Evolutionary conservation across 2,113 vertebrate species (phyloP).

Genomic region (Malurus melanocephalus): DNA sequence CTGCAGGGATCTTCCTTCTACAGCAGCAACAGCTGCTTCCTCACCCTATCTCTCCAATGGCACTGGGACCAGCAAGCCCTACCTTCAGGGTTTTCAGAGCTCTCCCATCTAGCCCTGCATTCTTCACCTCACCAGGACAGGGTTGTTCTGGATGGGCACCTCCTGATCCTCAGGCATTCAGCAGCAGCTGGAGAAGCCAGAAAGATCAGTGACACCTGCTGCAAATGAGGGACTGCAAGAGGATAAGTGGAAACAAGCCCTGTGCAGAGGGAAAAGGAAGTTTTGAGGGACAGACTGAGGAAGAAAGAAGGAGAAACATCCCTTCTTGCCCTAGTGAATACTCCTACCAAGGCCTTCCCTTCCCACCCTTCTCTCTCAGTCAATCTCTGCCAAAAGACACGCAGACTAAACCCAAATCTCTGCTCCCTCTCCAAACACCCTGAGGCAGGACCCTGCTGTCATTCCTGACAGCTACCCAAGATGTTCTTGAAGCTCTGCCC

Average conservation of each 20-base stretch:
- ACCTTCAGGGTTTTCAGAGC: background rate
- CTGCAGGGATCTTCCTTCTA: background rate
- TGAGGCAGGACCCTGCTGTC: background rate
- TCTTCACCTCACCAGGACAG: background rate
- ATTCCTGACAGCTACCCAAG: background rate
- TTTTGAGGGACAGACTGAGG: background rate
- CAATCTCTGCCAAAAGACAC: background rate
- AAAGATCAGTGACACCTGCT: background rate
- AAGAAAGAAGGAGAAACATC: background rate
- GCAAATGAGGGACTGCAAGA: background rate
- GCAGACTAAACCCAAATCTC: background rate
- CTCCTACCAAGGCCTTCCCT: background rate
- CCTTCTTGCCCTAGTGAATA: background rate
- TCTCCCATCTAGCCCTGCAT: background rate
- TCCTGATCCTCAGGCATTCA: background rate
- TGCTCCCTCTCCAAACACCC: background rate
- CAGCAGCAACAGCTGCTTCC: background rate
- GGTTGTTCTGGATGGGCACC: background rate
- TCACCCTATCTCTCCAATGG: background rate
- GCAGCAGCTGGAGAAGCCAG: background rate
- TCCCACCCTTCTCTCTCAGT: background rate
- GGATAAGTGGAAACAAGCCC: background rate
- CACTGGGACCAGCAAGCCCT: background rate
- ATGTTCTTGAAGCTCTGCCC: background rate
- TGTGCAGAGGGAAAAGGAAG: background rate